A percentile compares a stretch with the other conserved stretches of the same genome.
phyloP scores from a whole-genome alignment of 2,888 invertebrate species.

The Dasysyrphus tricinctus region DNA sequence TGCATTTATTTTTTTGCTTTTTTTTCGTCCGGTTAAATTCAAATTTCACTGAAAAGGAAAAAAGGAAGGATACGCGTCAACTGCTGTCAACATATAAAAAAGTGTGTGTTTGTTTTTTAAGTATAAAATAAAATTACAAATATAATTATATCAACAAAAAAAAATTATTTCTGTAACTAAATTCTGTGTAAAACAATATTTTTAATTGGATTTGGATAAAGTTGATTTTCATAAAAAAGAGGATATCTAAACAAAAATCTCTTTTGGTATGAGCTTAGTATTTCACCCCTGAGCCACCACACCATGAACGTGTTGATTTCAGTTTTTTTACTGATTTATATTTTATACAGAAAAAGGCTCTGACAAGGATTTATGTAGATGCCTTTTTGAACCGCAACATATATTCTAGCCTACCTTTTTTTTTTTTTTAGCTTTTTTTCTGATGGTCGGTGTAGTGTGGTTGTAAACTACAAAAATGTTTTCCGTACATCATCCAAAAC shows the following conservation, averaged over 20 bases:
- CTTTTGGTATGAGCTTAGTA: background rate
- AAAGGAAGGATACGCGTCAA: slow-evolving; percentile 53
- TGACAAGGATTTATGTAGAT: slow-evolving; percentile 36
- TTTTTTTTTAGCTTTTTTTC: background rate
- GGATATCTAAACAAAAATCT: slow-evolving; percentile 10
- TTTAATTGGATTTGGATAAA: slow-evolving; percentile 27
- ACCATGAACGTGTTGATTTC: slow-evolving; percentile 21
- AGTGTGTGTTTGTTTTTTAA: slow-evolving; percentile 14
- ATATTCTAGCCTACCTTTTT: background rate
- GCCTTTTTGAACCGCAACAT: slow-evolving; percentile 27
- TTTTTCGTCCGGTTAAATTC: background rate
- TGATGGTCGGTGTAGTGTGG: background rate
- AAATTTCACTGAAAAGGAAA: slow-evolving; percentile 50
- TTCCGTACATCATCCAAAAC: background rate
- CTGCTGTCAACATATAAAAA: background rate
- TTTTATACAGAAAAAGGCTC: slow-evolving; percentile 2
- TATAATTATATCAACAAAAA: background rate
- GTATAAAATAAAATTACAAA: background rate
- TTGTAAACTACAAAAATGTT: slow-evolving; percentile 27
- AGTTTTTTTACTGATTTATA: background rate
- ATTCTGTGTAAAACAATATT: background rate
- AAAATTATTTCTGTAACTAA: background rate
- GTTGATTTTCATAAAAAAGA: slow-evolving; percentile 5
- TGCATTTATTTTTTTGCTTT: slow-evolving; percentile 16
- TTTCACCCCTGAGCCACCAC: background rate